Base-by-base conservation (phyloP, 2,797 vertebrate species). In the Trachops cirrhosus region DNA sequence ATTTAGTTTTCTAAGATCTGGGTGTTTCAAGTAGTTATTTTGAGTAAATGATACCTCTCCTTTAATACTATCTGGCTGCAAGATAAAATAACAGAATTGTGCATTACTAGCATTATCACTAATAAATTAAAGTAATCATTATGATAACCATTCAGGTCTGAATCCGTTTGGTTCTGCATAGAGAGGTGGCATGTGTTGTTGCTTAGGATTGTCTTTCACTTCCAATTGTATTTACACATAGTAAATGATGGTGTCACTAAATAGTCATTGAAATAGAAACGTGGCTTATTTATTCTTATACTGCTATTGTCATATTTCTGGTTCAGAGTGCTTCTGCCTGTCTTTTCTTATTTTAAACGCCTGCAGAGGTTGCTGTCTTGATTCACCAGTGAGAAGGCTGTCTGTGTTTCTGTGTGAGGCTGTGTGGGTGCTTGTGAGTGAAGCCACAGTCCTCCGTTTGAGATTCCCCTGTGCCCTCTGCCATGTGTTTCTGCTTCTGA, bases 401-500 rank as follows among this genome's bases (percentile, higher is more conserved):
- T 91, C 46, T 86, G 8, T 77, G 29, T 85, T 50, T 89, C 32
- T 59, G 34, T 52, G 21, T 26, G n/a, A 57, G 71, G 15, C 6
- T 29, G 21, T 32, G 19, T 68, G 64, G 34, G 37, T 89, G 78
- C 18, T 9, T 29, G 54, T 90, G 82, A 86, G 86, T 77, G 83
- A 94, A 94, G 70, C 64, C 85, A 92, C 41, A 68, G 73, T 37
- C 24, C 18, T 92, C 64, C 80, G 10, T 62, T 85, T 74, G 80
- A 92, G 86, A 21, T 19, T 89, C 89, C 92, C 89, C 12, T 34
- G 50, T 90, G 86, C 44, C 88, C 77, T n/a, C 41, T 67, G 79
- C 84, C 95, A 91, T 96, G 44, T 90, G 86, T 97, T 97, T 97
- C 96, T 97, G 84, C 94, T 96, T 97, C 94, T 95, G 91, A 87